Percentiles rank a stretch among this genome's conserved stretches.
These are phyloP conservation scores for Amblyornis subalaris DNA, from an alignment of 2,113 vertebrate genomes.

Conservation along the genomic window DNA sequence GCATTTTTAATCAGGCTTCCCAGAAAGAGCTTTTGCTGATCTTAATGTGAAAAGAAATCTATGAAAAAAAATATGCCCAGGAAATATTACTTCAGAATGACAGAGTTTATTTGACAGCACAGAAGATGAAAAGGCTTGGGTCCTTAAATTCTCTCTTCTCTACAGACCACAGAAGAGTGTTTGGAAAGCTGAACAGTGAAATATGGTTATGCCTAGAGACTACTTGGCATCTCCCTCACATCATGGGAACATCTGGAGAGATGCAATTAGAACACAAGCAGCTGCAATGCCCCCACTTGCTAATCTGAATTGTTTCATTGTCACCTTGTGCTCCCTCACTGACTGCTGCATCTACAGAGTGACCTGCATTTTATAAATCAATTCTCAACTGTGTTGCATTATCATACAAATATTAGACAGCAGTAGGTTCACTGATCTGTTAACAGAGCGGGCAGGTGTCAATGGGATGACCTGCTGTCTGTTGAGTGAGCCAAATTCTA, in stretches of 20 bases:
- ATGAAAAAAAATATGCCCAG: neutral
- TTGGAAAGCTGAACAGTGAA: neutral
- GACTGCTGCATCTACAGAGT: neutral
- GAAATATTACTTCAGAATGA: slow-evolving; percentile 47
- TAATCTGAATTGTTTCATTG: neutral
- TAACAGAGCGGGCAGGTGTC: neutral
- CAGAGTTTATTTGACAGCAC: slow-evolving; percentile 26
- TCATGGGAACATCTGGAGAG: slow-evolving; percentile 31
- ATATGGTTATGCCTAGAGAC: neutral
- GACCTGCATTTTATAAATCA: neutral
- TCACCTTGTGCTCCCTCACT: neutral
- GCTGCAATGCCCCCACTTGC: neutral
- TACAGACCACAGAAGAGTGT: neutral
- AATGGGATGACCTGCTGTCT: neutral
- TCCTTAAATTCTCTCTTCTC: slow-evolving; percentile 9
- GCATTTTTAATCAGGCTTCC: slow-evolving; percentile 53
- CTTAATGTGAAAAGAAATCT: slow-evolving; percentile 43
- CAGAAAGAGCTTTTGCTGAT: slow-evolving; percentile 46
- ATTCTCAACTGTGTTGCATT: neutral
- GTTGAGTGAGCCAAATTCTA: neutral
- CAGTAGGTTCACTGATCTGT: neutral
- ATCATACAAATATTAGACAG: neutral
- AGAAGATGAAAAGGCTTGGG: slow-evolving; percentile 21
- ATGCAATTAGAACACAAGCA: neutral
- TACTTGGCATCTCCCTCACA: neutral